Evolutionary conservation across 2,113 vertebrate genomes (phyloP).

Genomic region (Elaphurus davidianus): DNA sequence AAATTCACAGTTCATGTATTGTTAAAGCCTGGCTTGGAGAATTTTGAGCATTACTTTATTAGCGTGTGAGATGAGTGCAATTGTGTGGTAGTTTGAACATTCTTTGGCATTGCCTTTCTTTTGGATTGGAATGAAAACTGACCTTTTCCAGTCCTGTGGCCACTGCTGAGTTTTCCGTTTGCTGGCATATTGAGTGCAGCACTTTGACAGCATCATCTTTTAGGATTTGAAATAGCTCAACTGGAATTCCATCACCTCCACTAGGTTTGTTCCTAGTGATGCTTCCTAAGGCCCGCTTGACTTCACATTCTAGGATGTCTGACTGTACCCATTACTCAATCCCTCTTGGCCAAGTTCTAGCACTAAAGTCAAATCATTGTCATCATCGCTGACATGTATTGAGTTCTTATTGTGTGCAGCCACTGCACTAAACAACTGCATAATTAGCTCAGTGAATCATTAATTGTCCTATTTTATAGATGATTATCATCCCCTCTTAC

Average conservation of each 20-base stretch:
- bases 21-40: not conserved
- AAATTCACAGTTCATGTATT: not conserved
- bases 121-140: not conserved
- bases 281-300: not conserved
- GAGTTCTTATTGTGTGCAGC: not conserved
- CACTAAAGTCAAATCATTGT: not conserved
- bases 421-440: not conserved
- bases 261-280: not conserved
- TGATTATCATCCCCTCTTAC: not conserved
- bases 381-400: not conserved
- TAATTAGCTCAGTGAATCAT: not conserved
- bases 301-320: not conserved
- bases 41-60: not conserved
- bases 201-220: not conserved
- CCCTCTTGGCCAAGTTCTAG: not conserved
- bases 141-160: not conserved
- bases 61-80: rapidly evolving
- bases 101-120: not conserved
- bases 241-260: not conserved
- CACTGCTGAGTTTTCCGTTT: not conserved
- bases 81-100: rapidly evolving
- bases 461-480: not conserved
- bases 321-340: not conserved
- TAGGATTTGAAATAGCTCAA: not conserved
- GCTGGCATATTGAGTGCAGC: not conserved